These are phyloP conservation scores for Smithornis capensis DNA, from an alignment of 2,113 vertebrate species.

Conservation along the genomic window DNA sequence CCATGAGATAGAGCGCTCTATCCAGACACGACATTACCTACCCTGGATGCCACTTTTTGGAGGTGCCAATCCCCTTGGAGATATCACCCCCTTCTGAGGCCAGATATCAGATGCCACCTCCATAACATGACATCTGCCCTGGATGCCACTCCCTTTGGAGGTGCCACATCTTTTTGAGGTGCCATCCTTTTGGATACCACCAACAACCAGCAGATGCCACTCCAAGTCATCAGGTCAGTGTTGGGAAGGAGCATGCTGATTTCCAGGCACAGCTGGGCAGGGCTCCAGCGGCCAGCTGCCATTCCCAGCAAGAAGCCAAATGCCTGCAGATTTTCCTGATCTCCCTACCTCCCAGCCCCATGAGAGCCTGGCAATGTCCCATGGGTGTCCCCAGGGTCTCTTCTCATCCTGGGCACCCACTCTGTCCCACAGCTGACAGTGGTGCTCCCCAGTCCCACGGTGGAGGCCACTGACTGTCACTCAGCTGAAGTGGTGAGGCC, in stretches of 20 bases:
- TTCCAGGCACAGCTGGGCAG: neutral
- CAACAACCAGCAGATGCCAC: neutral
- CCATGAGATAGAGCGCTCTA: neutral
- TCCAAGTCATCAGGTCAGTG: neutral
- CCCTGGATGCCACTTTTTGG: neutral
- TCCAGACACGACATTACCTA: neutral
- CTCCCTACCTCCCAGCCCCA: neutral
- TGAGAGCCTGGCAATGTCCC: accelerated
- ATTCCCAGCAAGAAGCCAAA: neutral
- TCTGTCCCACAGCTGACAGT: accelerated
- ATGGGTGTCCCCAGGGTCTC: neutral
- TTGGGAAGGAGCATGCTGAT: accelerated
- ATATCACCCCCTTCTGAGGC: neutral
- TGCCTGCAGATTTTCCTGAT: neutral
- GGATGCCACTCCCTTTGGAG: neutral
- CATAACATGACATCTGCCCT: neutral
- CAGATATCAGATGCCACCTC: neutral
- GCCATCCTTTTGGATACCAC: neutral
- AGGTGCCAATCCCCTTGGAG: neutral
- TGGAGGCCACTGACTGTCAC: accelerated
- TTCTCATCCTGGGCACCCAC: neutral
- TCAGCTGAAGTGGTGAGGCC: accelerated
- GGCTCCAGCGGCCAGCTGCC: neutral
- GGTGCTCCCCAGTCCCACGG: accelerated
- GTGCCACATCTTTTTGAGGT: neutral